Base-by-base conservation (phyloP, 2,113 vertebrate species). In the Redunca redunca region DNA sequence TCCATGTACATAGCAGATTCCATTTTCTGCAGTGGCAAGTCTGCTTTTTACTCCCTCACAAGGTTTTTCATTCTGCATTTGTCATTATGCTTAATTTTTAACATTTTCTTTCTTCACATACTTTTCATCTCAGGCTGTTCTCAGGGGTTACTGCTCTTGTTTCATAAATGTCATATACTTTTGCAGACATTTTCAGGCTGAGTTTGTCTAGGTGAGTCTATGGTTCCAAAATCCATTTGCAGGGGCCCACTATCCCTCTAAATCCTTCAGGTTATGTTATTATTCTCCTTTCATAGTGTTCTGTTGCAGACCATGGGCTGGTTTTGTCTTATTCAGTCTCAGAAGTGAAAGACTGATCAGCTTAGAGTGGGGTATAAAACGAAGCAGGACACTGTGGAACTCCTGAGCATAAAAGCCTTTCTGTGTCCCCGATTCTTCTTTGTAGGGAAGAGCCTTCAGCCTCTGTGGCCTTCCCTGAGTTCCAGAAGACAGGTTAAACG, bases 351-450 rank as follows among this genome's bases (percentile, higher is more conserved):
- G 62, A 26, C 21, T 19, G 33, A 33, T 33, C 30, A 30, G n/a
- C 40, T 50, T 26, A 15, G 4, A 33, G 28, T 9, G 6, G 2
- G 0, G 4, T 30, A 16, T 78, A 43, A 48, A 30, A 48, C 0
- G 1, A 46, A 48, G 26, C 26, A 78, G 74, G 74, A 48, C 15
- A 16, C 26, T 46, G 7, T 80, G 15, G 26, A 80, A 30, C 77
- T 48, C 26, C 15, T 48, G 14, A 43, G 26, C 4, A 0, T 80
- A 46, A 48, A 30, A 48, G 43, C 8, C 26, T 80, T 80, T 30
- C 77, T 80, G 26, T 30, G 43, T 17, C 46, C 4, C 26, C 7
- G 8, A 17, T 48, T 80, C 77, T 30, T 30, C 14, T 30, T 48
- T 30, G 26, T 48, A 48, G 77, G 77, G 26, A 80, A 48, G 28